Evolutionary conservation across 2,888 invertebrate species (phyloP).

Genomic region (Melinopterus prodromus): DNA sequence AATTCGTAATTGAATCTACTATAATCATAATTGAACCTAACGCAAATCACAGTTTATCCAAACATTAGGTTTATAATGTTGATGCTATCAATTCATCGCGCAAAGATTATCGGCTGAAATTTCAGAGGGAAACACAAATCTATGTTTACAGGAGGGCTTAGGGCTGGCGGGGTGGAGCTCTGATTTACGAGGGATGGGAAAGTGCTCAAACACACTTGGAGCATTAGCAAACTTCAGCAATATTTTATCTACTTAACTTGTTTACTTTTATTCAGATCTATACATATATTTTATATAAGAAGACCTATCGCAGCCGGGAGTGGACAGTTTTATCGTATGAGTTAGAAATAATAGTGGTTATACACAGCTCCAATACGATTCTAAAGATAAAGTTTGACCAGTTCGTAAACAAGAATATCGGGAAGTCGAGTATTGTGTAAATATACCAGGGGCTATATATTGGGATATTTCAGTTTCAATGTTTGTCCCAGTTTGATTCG

Average conservation of each 20-base stretch:
- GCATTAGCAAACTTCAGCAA: slow-evolving; percentile 48
- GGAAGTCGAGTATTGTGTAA: neutral
- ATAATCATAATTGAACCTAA: neutral
- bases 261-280: slow-evolving; percentile 44
- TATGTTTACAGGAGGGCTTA: slow-evolving; percentile 36
- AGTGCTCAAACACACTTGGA: slow-evolving; percentile 48
- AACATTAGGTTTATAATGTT: neutral
- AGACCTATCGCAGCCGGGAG: slow-evolving; percentile 27
- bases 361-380: neutral
- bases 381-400: neutral
- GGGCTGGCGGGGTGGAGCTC: slow-evolving; percentile 10
- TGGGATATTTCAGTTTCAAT: too few species aligned
- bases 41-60: neutral
- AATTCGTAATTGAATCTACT: neutral
- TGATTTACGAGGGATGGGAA: slow-evolving; percentile 35
- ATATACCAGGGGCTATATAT: neutral
- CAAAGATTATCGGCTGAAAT: slow-evolving; percentile 9
- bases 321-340: slow-evolving; percentile 19
- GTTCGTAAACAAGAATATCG: neutral
- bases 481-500: too few species aligned
- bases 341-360: neutral
- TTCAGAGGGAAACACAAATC: slow-evolving; percentile 31
- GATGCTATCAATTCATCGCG: neutral
- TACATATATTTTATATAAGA: slow-evolving; percentile 15
- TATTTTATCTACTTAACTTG: slow-evolving; percentile 50